These are phyloP conservation scores for Lochmaea capreae DNA, from an alignment of 2,888 invertebrate species.

Conservation along the genomic window DNA sequence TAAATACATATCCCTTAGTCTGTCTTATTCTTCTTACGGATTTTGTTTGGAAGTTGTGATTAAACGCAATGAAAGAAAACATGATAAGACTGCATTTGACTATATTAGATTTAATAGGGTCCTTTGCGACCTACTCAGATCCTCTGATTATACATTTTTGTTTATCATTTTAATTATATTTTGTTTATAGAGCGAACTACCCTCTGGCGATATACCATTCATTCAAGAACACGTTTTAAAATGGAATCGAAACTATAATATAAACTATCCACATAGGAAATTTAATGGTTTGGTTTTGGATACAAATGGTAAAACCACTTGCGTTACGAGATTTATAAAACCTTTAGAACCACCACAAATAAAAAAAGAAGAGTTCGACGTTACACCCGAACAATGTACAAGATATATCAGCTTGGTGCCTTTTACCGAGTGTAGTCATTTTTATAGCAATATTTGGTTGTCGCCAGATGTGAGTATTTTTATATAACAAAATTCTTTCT, in stretches of 20 bases:
- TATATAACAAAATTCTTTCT: not conserved
- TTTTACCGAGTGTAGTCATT: constrained; percentile 62
- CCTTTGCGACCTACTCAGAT: too few species aligned
- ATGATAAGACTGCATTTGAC: too few species aligned
- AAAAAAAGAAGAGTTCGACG: constrained; percentile 61
- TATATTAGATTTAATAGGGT: too few species aligned
- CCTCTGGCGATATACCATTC: constrained; percentile 67
- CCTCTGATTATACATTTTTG: too few species aligned
- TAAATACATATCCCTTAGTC: too few species aligned
- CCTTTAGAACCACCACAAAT: constrained; percentile 67
- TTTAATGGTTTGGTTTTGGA: constrained; percentile 69
- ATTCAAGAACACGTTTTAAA: constrained; percentile 67
- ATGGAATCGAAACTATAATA: constrained; percentile 68
- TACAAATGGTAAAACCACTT: constrained; percentile 68
- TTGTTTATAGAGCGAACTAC: constrained; percentile 62
- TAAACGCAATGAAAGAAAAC: too few species aligned
- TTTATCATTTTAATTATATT: constrained; percentile 12
- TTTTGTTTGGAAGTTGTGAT: too few species aligned
- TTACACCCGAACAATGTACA: constrained; percentile 64
- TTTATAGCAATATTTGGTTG: constrained; percentile 70
- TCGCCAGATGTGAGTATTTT: constrained; percentile 67
- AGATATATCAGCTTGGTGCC: constrained; percentile 68
- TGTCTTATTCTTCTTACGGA: too few species aligned
- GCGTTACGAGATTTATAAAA: constrained; percentile 68
- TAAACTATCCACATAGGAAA: constrained; percentile 68